Evolutionary conservation across 2,113 vertebrate genomes (phyloP), one percentile per base, ranked within the genome.

Genomic region (Anarrhichthys ocellatus): DNA sequence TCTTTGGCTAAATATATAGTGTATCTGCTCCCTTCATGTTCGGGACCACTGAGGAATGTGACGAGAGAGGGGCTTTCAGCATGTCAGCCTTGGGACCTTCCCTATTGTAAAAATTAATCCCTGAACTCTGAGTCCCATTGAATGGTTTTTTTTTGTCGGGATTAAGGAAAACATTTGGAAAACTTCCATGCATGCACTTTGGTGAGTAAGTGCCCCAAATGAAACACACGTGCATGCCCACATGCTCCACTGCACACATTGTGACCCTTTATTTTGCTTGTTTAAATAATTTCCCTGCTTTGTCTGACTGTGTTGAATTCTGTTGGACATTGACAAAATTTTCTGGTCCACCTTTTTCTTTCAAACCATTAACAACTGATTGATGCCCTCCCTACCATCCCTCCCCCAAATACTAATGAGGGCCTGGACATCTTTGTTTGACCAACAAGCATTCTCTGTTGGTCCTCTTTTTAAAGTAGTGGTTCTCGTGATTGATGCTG

Each of bases 71-170:
- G 61, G 73, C 78, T 82, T 68, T 80, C 46, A 56, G 62, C 54
- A 32, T 71, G 68, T 61, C 13, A 18, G 29, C 83, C 59, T 72
- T 42, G 50, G 22, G 78, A 86, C 70, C 64, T 71, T 81, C 67
- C 65, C 64, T 48, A 68, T 75, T 91, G 85, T 89, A 91, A 91
- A 92, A 92, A 91, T 84, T 87, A 91, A 87, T 87, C 70, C 73
- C 76, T 50, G 59, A 82, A 77, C 59, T 66, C 62, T 38, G n/a
- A 76, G 69, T 76, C 44, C 46, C 24, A 40, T 64, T 70, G 22
- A 85, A 52, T 34, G 58, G 20, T 68, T 84, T 87, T 84, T 87
- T 84, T 29, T 84, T 71, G 54, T 64, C 42, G 24, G 69, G 81
- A 91, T 82, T 24, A 88, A 84, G 80, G 78, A 78, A 83, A 86